These are phyloP conservation scores for Rhagoletis pomonella DNA, from an alignment of 1,140 invertebrate species.

Conservation along the genomic window DNA sequence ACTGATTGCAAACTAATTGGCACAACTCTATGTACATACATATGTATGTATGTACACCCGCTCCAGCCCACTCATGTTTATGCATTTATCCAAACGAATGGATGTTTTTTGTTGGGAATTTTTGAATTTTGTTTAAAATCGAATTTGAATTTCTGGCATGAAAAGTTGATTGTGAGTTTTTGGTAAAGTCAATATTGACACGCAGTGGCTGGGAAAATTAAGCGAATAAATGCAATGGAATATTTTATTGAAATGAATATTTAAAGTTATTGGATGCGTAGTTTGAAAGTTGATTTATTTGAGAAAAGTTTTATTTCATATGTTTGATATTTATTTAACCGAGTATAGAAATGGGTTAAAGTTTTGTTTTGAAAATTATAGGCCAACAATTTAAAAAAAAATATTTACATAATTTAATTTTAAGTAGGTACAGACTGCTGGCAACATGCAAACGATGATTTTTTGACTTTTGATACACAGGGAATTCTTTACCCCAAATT, in stretches of 20 bases:
- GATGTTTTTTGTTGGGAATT: constrained; percentile 5
- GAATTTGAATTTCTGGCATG: constrained; percentile 51
- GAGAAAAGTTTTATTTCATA: not conserved
- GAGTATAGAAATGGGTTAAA: not conserved
- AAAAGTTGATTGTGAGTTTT: constrained; percentile 47
- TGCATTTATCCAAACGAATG: constrained; percentile 32
- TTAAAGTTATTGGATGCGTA: constrained; percentile 19
- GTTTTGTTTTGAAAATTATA: no score
- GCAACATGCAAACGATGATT: no score
- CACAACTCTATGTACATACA: not conserved
- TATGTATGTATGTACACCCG: no score
- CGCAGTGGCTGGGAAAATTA: constrained; percentile 39
- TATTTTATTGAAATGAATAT: constrained; percentile 37
- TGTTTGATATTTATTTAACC: not conserved
- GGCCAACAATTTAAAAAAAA: no score
- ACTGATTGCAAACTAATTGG: not conserved
- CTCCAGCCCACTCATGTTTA: constrained; percentile 1
- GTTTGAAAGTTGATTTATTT: not conserved
- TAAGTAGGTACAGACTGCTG: no score
- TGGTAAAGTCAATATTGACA: constrained; percentile 40
- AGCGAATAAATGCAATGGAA: constrained; percentile 39
- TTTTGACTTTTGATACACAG: no score
- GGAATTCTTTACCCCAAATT: no score
- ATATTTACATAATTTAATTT: no score
- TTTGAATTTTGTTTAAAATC: constrained; percentile 30